These are phyloP conservation scores for Azemiops feae DNA, from an alignment of 2,113 vertebrate species.

Conservation along the genomic window DNA sequence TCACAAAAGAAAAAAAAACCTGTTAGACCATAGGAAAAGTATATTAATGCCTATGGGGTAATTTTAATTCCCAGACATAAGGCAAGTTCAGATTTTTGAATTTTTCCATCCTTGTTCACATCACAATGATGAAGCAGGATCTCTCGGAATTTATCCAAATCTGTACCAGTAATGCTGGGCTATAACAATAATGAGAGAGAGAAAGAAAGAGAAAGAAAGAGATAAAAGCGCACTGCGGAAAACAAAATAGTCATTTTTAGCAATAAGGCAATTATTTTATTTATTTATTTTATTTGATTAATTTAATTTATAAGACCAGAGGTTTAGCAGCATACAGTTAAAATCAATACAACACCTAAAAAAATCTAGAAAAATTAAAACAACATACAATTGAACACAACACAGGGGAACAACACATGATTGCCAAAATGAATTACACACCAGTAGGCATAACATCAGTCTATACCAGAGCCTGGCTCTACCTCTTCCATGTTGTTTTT, in stretches of 20 bases:
- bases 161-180: constrained; percentile 86
- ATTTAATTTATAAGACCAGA: not conserved
- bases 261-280: not conserved
- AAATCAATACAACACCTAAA: not conserved
- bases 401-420: not conserved
- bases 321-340: no score
- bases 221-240: not conserved
- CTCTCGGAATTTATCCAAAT: constrained; percentile 86
- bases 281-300: not conserved
- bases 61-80: constrained; percentile 90
- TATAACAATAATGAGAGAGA: constrained; percentile 57
- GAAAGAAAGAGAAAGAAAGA: not conserved
- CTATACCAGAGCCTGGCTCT: not conserved
- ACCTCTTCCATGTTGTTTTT: not conserved
- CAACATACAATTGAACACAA: not conserved
- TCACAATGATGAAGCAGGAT: constrained; percentile 90
- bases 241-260: not conserved
- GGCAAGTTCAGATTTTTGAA: constrained; percentile 90
- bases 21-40: not conserved
- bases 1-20: constrained; percentile 36
- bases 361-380: not conserved
- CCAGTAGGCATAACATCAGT: not conserved
- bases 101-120: constrained; percentile 92
- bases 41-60: constrained; percentile 53
- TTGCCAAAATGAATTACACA: not conserved